Evolutionary conservation across 2,888 invertebrate genomes (phyloP), one percentile per base, ranked within the genome.

Genomic region (Microctonus brassicae): DNA sequence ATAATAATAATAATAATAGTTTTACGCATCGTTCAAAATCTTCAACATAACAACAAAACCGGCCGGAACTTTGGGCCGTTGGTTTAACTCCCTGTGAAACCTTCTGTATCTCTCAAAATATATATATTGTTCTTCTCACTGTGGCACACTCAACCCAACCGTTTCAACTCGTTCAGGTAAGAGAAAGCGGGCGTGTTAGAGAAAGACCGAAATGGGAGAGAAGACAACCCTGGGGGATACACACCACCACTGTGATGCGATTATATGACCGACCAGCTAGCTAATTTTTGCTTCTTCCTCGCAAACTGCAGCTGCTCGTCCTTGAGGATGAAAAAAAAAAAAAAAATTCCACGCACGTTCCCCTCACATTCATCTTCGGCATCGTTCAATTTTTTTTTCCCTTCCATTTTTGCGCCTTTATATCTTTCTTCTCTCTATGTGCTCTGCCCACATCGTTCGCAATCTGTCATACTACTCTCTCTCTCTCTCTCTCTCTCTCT

Each of bases 241-340:
- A 65, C 65, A 65, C 65, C 52, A 33, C 26, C 22, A 24, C 36
- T 42, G 42, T 17, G 39, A 57, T 39, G 26, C 55, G 36, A 57
- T 66, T 66, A 66, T 57, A 66, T 39, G 69, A 66, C 53, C 24
- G 55, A 72, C 64, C 68, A 39, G 67, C 67, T 65, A 39, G 67
- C 67, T 72, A 75, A 74, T 74, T 73, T 68, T 72, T 65, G 60
- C 66, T 62, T 70, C 73, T 73, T 69, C 68, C 70, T 47, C 47
- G 47, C 47, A 63, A 34, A 29, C 47, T 63, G 72, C 75, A 76
- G 74, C 77, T 76, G 75, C 74, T 74, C 69, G 74, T 72, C 74
- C 73, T 73, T 72, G 70, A 57, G 67, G 60, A 57, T 65, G 61
- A 65, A 36, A 71, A 52, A 70, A 58, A 65, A 36, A 71, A 52